A percentile compares a stretch with the other conserved stretches of the same genome.
Conservation (phyloP, 2,113 vertebrate genomes). For the Gobius niger region DNA sequence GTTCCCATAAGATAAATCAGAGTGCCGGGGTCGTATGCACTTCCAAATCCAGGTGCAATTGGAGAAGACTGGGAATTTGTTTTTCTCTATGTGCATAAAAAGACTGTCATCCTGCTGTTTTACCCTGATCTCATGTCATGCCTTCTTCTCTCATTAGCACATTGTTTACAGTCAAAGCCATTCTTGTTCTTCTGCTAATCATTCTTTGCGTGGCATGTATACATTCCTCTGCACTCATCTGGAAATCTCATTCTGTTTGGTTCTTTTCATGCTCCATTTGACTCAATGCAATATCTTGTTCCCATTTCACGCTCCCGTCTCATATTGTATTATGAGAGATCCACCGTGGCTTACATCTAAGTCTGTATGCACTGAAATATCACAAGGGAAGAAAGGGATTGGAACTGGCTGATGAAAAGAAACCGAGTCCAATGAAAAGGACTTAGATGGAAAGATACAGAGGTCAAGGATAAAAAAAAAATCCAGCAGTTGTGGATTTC, state of each 20-base stretch:
- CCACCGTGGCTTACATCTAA: conserved; percentile 43
- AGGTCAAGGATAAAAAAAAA: conserved; percentile 37
- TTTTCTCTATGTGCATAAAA: not conserved
- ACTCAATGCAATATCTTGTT: conserved; percentile 51
- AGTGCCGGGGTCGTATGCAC: too few species aligned
- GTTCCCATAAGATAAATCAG: too few species aligned
- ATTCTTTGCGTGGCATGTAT: conserved; percentile 25
- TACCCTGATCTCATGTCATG: conserved; percentile 28
- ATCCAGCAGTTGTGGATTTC: conserved; percentile 31
- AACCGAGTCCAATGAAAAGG: conserved; percentile 23
- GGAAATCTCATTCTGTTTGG: conserved; percentile 35
- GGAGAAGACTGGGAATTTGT: too few species aligned
- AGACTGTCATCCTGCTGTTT: conserved; percentile 20
- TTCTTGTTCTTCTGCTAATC: conserved; percentile 22
- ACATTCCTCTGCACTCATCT: conserved; percentile 9
- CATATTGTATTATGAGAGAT: conserved; percentile 51
- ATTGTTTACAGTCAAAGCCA: conserved; percentile 23
- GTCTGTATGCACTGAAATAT: conserved; percentile 25
- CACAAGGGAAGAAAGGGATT: conserved; percentile 23
- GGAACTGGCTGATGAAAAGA: conserved; percentile 38
- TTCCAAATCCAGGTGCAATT: too few species aligned
- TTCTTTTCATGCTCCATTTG: conserved; percentile 62
- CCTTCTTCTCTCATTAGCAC: conserved; percentile 5
- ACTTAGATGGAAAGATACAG: conserved; percentile 27
- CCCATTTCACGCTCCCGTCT: conserved; percentile 53